Conservation (phyloP, 23 tunicate genomes). For the Ciona savignyi region DNA sequence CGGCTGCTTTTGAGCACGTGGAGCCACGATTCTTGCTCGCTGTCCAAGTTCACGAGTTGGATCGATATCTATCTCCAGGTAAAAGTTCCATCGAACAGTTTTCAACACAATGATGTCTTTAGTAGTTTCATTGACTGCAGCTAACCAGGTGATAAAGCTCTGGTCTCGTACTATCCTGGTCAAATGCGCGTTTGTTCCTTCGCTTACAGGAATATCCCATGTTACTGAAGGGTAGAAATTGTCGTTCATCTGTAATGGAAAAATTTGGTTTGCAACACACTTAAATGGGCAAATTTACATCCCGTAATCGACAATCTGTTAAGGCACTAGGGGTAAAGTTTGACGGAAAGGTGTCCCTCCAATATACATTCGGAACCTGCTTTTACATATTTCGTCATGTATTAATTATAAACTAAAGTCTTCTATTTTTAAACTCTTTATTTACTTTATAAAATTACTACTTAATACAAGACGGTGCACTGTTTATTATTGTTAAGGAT, state of each 20-base stretch:
- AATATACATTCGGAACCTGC: too few species aligned
- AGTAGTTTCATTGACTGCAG: conserved; percentile 97
- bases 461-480: too few species aligned
- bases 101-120: conserved; percentile 86
- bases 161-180: conserved; percentile 92
- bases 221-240: conserved; percentile 99
- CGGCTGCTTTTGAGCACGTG: conserved; percentile 76
- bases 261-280: background rate
- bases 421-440: too few species aligned
- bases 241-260: conserved; percentile 90
- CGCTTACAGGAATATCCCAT: conserved; percentile 99
- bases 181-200: conserved; percentile 93
- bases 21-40: conserved; percentile 73
- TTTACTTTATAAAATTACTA: too few species aligned
- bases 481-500: too few species aligned
- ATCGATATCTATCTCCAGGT: conserved; percentile 92
- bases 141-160: conserved; percentile 97
- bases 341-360: too few species aligned
- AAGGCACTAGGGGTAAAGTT: background rate
- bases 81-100: conserved; percentile 96
- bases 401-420: too few species aligned
- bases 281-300: background rate
- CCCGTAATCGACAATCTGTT: background rate
- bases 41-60: conserved; percentile 79
- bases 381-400: too few species aligned